A percentile compares a stretch with the other conserved stretches of the same genome.
phyloP scores from a whole-genome alignment of 1,140 invertebrate species.

The Mya arenaria region DNA sequence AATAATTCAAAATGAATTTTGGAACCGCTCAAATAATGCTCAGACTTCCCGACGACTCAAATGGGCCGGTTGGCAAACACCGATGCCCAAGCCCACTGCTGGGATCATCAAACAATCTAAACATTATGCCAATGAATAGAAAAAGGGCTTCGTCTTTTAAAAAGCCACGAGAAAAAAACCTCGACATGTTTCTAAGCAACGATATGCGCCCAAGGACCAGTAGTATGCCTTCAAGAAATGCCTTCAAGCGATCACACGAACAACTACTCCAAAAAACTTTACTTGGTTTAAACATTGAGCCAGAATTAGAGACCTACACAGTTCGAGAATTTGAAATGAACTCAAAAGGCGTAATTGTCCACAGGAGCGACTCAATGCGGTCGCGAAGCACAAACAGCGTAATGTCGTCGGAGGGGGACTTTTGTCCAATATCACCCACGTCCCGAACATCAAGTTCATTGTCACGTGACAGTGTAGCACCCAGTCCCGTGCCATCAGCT shows the following conservation, averaged over 20 bases:
- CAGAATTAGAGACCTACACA: conserved; percentile 88
- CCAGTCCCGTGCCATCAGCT: conserved; percentile 29
- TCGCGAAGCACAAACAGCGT: conserved; percentile 85
- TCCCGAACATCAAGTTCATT: not conserved
- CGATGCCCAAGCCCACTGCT: conserved; percentile 24
- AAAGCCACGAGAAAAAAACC: conserved; percentile 55
- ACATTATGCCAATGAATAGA: conserved; percentile 55
- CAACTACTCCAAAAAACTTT: conserved; percentile 55
- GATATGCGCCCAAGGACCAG: conserved; percentile 70
- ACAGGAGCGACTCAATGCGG: conserved; percentile 93
- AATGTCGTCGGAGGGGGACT: conserved; percentile 82
- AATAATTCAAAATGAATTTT: not conserved
- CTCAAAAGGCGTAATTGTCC: conserved; percentile 91
- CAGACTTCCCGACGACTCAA: not conserved
- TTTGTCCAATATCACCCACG: not conserved
- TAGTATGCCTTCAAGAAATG: conserved; percentile 69
- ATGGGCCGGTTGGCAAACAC: not conserved
- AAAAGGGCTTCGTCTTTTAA: conserved; percentile 67
- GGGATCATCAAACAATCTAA: conserved; percentile 21
- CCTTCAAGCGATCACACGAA: conserved; percentile 56
- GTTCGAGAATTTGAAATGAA: conserved; percentile 94
- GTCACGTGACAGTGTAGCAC: conserved; percentile 3
- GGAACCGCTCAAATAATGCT: not conserved
- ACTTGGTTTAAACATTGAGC: conserved; percentile 54
- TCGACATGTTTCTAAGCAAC: conserved; percentile 60